Conservation (phyloP, 2,888 invertebrate genomes). For the Loripinus fragilis region DNA sequence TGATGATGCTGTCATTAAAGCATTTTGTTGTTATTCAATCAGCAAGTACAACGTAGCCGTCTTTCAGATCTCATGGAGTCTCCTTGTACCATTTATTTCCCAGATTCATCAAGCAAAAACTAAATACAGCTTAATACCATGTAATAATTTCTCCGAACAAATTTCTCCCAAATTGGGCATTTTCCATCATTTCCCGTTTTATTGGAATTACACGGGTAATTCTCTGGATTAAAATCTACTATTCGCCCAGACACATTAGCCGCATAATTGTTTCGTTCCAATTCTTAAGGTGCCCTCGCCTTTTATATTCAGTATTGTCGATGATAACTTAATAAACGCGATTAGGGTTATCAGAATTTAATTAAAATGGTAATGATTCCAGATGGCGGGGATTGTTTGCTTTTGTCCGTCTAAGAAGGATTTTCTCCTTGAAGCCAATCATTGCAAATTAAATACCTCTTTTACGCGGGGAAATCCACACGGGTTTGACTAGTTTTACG, state of each 20-base stretch:
- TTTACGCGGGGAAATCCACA: conserved; percentile 36
- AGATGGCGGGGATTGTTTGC: conserved; percentile 57
- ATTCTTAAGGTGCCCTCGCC: conserved; percentile 40
- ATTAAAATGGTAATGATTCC: conserved; percentile 65
- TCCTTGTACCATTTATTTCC: conserved; percentile 54
- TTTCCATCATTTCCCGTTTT: conserved; percentile 54
- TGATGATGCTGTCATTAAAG: too few relatives aligned
- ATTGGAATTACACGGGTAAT: conserved; percentile 52
- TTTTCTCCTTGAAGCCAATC: conserved; percentile 41
- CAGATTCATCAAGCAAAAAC: conserved; percentile 51
- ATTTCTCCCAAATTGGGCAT: conserved; percentile 44
- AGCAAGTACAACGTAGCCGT: not conserved
- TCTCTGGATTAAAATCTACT: conserved; percentile 47
- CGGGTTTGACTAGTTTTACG: conserved; percentile 41
- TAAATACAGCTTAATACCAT: conserved; percentile 59
- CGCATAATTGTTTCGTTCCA: conserved; percentile 56
- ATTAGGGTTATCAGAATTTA: conserved; percentile 62
- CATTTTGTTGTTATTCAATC: too few relatives aligned
- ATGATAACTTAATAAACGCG: conserved; percentile 64
- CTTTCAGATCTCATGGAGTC: too few relatives aligned
- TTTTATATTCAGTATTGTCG: conserved; percentile 46
- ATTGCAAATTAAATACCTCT: conserved; percentile 61
- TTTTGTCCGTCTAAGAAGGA: conserved; percentile 46
- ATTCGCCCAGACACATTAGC: conserved; percentile 51
- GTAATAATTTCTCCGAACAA: conserved; percentile 47